Conservation (phyloP, 2,113 vertebrate species). For the Aegypius monachus region DNA sequence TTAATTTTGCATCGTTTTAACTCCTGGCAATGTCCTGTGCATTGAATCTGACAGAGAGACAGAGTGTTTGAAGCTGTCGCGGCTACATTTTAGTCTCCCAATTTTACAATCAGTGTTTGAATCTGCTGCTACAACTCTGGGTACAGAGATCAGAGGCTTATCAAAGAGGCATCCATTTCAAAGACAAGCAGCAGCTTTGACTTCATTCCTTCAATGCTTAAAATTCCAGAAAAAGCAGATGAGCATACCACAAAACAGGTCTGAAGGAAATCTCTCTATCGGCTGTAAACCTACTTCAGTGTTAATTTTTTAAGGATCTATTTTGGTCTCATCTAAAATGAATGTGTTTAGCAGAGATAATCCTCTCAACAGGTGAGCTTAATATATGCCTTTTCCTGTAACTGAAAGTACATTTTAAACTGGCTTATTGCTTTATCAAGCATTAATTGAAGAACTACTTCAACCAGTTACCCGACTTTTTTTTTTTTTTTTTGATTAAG, state of each 20-base stretch:
- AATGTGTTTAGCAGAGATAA: conserved; percentile 51
- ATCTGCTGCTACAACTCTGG: conserved; percentile 57
- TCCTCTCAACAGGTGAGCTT: conserved; percentile 60
- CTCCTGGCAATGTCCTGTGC: conserved; percentile 59
- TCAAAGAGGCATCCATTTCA: conserved; percentile 64
- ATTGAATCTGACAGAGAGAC: conserved; percentile 60
- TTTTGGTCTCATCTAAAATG: conserved; percentile 43
- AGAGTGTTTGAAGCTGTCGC: conserved; percentile 45
- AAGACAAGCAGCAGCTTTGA: conserved; percentile 63
- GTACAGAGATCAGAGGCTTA: conserved; percentile 62
- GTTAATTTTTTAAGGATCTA: conserved; percentile 41
- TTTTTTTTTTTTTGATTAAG: not conserved
- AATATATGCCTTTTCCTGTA: not conserved
- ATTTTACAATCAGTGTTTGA: conserved; percentile 65
- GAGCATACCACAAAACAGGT: conserved; percentile 42
- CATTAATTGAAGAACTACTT: conserved; percentile 37
- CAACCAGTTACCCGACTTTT: not conserved
- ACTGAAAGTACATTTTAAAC: conserved; percentile 1
- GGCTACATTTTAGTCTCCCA: conserved; percentile 58
- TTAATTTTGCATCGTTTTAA: conserved; percentile 64
- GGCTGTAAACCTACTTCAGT: conserved; percentile 2
- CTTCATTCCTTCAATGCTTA: conserved; percentile 53
- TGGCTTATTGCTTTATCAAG: not conserved
- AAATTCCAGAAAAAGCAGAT: conserved; percentile 54
- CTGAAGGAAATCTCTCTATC: conserved; percentile 27